Evolutionary conservation across 2,888 invertebrate genomes (phyloP).

Genomic region (Camptogramma bilineatum): DNA sequence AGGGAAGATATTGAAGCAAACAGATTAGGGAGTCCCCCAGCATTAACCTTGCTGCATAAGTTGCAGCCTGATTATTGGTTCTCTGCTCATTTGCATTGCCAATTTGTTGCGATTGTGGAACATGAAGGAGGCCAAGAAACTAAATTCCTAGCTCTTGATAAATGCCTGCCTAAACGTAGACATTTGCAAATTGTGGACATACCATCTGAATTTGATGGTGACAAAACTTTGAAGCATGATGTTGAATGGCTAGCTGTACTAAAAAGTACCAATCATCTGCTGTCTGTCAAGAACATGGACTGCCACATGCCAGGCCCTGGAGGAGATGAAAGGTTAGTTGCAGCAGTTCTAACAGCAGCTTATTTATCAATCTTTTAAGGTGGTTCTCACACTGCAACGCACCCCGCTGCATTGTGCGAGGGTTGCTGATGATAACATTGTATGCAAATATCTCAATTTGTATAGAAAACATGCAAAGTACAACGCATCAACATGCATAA

Average conservation of each 20-base stretch:
- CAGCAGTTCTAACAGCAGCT: no score
- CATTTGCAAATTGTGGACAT: slow-evolving; percentile 94
- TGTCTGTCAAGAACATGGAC: slow-evolving; percentile 88
- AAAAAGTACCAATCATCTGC: slow-evolving; percentile 94
- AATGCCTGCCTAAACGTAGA: slow-evolving; percentile 95
- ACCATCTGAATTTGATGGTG: slow-evolving; percentile 82
- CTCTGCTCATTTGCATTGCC: slow-evolving; percentile 98
- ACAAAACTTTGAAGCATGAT: slow-evolving; percentile 90
- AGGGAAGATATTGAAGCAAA: slow-evolving; percentile 93
- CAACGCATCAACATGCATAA: no score
- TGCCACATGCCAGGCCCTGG: slow-evolving; percentile 94
- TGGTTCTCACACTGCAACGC: no score
- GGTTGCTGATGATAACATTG: no score
- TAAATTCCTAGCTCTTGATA: slow-evolving; percentile 97
- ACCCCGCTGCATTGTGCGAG: no score
- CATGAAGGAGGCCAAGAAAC: slow-evolving; percentile 87
- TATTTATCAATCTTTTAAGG: no score
- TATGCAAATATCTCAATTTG: no score
- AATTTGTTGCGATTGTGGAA: slow-evolving; percentile 95
- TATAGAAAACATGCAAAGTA: no score
- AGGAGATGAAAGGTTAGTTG: slow-evolving; percentile 86
- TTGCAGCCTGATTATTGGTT: slow-evolving; percentile 98
- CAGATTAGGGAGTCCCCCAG: slow-evolving; percentile 94
- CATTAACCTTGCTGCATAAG: slow-evolving; percentile 91
- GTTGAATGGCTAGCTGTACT: slow-evolving; percentile 97